phyloP scores from a whole-genome alignment of 2,797 vertebrate species.

The Myiotriccus ornatus region DNA sequence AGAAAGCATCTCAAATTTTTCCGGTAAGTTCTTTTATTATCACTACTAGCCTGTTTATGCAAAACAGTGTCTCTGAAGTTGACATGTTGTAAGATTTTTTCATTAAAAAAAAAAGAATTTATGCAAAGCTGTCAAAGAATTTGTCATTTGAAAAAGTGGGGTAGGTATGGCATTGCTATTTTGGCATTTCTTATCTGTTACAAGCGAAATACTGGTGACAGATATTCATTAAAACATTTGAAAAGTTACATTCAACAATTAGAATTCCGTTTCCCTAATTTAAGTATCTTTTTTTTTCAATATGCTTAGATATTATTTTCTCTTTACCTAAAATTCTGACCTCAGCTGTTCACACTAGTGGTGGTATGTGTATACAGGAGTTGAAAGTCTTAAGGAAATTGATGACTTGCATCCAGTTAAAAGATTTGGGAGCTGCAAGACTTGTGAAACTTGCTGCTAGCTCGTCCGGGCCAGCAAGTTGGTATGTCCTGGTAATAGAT shows the following conservation, averaged over 20 bases:
- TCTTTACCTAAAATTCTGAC: background rate
- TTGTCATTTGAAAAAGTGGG: background rate
- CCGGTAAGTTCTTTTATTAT: slow-evolving; percentile 79
- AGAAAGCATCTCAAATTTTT: slow-evolving; percentile 87
- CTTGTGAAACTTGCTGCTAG: background rate
- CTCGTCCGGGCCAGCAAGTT: background rate
- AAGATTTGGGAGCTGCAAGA: background rate
- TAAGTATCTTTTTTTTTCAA: background rate
- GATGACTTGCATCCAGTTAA: background rate
- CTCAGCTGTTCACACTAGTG: background rate
- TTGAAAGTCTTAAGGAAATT: background rate
- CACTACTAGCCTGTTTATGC: background rate
- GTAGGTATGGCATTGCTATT: background rate
- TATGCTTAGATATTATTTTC: background rate
- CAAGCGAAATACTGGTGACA: background rate
- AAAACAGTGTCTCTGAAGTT: background rate
- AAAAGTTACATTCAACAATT: background rate
- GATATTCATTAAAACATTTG: background rate
- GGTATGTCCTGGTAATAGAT: background rate
- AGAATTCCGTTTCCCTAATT: background rate
- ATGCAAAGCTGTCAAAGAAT: background rate
- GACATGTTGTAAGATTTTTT: background rate
- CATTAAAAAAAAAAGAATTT: background rate
- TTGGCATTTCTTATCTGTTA: background rate
- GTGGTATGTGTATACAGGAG: background rate